phyloP scores from a whole-genome alignment of 2,888 invertebrate genomes.

The Pterostichus niger region DNA sequence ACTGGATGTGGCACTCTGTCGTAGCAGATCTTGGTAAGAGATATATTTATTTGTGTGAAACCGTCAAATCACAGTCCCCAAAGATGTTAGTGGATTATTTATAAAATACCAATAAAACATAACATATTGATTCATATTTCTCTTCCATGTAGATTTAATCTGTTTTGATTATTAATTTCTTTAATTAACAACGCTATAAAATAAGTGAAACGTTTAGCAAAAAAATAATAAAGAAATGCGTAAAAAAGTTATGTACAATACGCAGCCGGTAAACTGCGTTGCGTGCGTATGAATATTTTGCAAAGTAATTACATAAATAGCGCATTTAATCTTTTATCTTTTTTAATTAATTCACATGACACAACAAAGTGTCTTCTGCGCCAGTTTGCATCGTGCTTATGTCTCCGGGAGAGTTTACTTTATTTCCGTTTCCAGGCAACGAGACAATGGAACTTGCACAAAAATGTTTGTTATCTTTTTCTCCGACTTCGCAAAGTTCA shows the following conservation, averaged over 20 bases:
- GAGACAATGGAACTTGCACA: constrained; percentile 24
- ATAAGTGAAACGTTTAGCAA: constrained; percentile 8
- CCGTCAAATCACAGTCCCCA: no score
- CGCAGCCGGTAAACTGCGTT: not conserved
- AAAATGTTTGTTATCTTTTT: constrained; percentile 20
- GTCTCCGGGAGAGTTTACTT: constrained; percentile 32
- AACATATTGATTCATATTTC: constrained; percentile 11
- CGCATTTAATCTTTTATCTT: constrained; percentile 32
- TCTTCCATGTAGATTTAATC: constrained; percentile 9
- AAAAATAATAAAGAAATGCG: constrained; percentile 3
- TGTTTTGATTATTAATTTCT: constrained; percentile 28
- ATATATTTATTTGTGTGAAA: no score
- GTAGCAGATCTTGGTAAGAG: no score
- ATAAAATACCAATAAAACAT: no score
- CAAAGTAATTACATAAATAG: constrained; percentile 26
- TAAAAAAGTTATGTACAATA: not conserved
- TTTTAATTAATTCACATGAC: constrained; percentile 31
- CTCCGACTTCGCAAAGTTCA: constrained; percentile 10
- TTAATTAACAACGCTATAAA: constrained; percentile 23
- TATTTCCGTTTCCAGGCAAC: constrained; percentile 29
- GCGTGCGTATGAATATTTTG: constrained; percentile 43
- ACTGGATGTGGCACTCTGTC: no score
- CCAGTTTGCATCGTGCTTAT: not conserved
- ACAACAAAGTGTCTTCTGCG: no score
- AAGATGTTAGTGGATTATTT: no score